A percentile compares a stretch with the other conserved stretches of the same genome.
Conservation (phyloP, 2,113 vertebrate species). For the Pangasianodon hypophthalmus region DNA sequence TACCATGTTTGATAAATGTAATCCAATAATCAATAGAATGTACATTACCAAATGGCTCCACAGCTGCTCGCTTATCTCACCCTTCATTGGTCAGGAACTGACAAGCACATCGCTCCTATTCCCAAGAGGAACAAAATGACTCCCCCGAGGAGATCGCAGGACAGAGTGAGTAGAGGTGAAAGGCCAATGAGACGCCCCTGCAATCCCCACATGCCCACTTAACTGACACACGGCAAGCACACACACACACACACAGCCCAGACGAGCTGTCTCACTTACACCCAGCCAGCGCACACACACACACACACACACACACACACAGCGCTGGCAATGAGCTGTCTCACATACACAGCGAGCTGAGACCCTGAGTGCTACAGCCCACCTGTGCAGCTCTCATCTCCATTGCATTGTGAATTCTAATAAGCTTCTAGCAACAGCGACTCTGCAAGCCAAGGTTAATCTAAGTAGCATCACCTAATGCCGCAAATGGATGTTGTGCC, state of each 20-base stretch:
- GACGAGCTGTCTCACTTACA: slow-evolving; percentile 24
- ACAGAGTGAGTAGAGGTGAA: slow-evolving; percentile 11
- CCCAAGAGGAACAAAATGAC: slow-evolving; percentile 16
- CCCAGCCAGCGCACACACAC: background rate
- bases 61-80: slow-evolving; percentile 20
- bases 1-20: background rate
- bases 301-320: slow-evolving; percentile 15
- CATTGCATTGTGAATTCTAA: slow-evolving; percentile 52
- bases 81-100: background rate
- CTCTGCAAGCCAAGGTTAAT: slow-evolving; percentile 55
- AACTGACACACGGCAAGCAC: slow-evolving; percentile 14
- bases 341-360: slow-evolving; percentile 26
- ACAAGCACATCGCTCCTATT: background rate
- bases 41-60: background rate
- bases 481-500: slow-evolving; percentile 35
- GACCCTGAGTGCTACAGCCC: slow-evolving; percentile 46
- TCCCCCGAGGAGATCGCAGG: background rate
- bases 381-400: slow-evolving; percentile 39
- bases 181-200: slow-evolving; percentile 27
- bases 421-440: slow-evolving; percentile 41
- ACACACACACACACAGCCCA: slow-evolving; percentile 4
- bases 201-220: slow-evolving; percentile 9
- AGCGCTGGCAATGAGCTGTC: slow-evolving; percentile 26
- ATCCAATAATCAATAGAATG: slow-evolving; percentile 28
- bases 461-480: slow-evolving; percentile 48